Percentiles rank a stretch among this genome's conserved stretches.
Evolutionary conservation across 1,140 invertebrate genomes (phyloP).

Genomic region (Drosophila mayri): DNA sequence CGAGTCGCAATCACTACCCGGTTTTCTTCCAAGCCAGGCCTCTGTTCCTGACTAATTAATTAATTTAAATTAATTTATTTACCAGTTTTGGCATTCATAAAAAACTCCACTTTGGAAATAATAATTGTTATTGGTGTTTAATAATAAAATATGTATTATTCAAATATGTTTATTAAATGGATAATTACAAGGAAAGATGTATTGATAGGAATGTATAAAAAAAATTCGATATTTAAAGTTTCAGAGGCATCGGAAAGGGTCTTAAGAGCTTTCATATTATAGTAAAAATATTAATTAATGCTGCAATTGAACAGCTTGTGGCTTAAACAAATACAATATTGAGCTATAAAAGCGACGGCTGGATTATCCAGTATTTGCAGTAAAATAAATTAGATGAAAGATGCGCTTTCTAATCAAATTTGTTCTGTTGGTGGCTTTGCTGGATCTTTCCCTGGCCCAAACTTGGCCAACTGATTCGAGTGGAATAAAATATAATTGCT

Average conservation of each 20-base stretch:
- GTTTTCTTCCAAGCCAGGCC: constrained; percentile 2
- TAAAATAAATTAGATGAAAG: neutral
- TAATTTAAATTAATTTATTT: neutral
- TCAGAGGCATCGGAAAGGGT: neutral
- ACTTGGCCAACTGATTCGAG: neutral
- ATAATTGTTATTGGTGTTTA: neutral
- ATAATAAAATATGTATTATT: neutral
- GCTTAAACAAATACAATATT: neutral
- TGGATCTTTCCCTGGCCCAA: neutral
- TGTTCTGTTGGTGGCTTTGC: neutral
- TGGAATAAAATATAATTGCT: constrained; percentile 1
- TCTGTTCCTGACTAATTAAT: neutral
- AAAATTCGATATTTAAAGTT: neutral
- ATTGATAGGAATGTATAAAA: neutral
- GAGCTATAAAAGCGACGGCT: neutral
- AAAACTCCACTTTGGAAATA: neutral
- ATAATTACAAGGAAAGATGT: neutral
- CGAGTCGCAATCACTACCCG: neutral
- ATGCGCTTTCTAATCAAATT: neutral
- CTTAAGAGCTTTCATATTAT: neutral
- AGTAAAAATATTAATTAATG: neutral
- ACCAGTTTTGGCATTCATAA: neutral
- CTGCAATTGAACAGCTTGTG: neutral
- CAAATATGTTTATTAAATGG: neutral
- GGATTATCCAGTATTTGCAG: neutral